Evolutionary conservation across 2,797 vertebrate species (phyloP), one percentile per base, ranked within the genome.

Genomic region (Chelon labrosus): DNA sequence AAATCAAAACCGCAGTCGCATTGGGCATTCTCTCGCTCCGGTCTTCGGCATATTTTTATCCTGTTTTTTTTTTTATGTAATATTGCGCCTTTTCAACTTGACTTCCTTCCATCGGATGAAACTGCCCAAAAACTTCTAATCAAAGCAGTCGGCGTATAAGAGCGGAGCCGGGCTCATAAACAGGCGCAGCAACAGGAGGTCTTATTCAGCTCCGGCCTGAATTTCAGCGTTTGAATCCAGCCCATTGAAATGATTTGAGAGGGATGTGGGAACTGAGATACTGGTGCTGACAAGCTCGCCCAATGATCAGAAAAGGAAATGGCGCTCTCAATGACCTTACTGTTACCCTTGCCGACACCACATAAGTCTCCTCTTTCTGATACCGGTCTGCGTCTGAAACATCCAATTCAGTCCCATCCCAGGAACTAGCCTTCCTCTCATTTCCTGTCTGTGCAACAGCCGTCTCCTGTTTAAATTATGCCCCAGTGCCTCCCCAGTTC

Each of bases 401-500:
- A 95, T 97, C 96, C 96, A 97, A 96, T 96, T 96, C 96, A 96
- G 97, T 95, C 61, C 95, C 94, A 94, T 96, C 95, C 96, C 96
- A 97, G 96, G 96, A 97, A 96, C 95, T 95, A 89, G 95, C 95
- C 95, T 95, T 97, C 95, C 93, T 95, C 96, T 98, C 96, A 97
- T 98, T 99, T 98, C 98, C 98, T 98, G 97, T 97, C 97, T 97
- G 96, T 91, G 87, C 95, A 93, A 92, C 92, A 95, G 94, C 94
- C 95, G 96, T 97, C 96, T 96, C 97, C 97, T 98, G 96, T 97
- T 98, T 97, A 95, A 99, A 98, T 98, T 98, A 98, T 87, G 91
- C 95, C 94, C 95, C 95, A 95, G 95, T 95, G 91, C 93, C 95
- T 95, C 95, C 95, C 90, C 92, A 94, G 92, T 95, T 89, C 76